A percentile compares a stretch with the other conserved stretches of the same genome.
These are phyloP conservation scores for Eilema sororculum DNA, from an alignment of 2,888 invertebrate genomes.

Conservation along the genomic window DNA sequence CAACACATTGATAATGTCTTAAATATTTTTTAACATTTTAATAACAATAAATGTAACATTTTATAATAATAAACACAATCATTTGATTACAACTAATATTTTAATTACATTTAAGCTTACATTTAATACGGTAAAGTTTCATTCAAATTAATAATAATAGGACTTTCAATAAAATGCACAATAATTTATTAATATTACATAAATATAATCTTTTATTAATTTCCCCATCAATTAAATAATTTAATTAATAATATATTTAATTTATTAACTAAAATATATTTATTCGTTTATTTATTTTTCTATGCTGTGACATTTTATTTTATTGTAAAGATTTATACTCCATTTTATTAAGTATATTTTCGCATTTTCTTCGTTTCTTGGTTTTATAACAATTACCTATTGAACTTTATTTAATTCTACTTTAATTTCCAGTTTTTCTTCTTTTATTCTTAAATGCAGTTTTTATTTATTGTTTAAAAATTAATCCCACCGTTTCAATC, in stretches of 20 bases:
- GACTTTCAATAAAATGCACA: constrained; percentile 44
- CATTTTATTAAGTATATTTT: too few species aligned
- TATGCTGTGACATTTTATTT: constrained; percentile 4
- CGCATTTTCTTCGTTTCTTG: too few species aligned
- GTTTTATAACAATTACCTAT: too few species aligned
- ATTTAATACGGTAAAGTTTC: constrained; percentile 38
- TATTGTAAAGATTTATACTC: too few species aligned
- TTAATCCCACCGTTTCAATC: too few species aligned
- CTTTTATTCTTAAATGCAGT: too few species aligned
- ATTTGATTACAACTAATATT: constrained; percentile 35
- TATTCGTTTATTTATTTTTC: constrained; percentile 16
- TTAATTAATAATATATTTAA: constrained; percentile 17
- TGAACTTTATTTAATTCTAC: too few species aligned
- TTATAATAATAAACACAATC: constrained; percentile 40
- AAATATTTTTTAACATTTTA: constrained; percentile 43
- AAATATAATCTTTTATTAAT: constrained; percentile 27
- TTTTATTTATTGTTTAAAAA: too few species aligned
- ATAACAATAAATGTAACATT: constrained; percentile 45
- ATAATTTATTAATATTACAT: constrained; percentile 20
- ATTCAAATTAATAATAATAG: constrained; percentile 29
- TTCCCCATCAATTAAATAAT: not conserved
- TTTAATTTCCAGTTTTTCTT: too few species aligned
- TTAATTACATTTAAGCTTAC: constrained; percentile 39
- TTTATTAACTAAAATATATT: not conserved
- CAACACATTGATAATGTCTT: constrained; percentile 54